phyloP scores from a whole-genome alignment of 2,888 invertebrate genomes.

The Isoperla grammatica region DNA sequence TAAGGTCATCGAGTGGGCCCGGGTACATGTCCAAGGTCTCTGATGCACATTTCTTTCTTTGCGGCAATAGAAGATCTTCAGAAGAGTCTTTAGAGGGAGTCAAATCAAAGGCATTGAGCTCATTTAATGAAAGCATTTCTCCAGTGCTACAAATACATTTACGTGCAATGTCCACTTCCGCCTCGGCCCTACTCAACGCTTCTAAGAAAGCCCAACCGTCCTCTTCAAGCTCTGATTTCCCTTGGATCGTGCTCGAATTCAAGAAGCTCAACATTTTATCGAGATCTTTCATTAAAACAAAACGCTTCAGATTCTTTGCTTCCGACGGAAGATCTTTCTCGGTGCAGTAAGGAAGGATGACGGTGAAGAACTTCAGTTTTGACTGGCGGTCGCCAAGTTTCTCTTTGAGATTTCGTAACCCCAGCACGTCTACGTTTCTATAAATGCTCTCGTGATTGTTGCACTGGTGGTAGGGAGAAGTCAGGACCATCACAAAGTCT shows the following conservation, averaged over 20 bases:
- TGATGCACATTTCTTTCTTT: background rate
- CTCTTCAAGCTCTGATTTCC: background rate
- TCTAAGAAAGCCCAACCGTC: slow-evolving; percentile 3
- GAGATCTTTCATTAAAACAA: slow-evolving; percentile 39
- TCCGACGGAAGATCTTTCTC: slow-evolving; percentile 39
- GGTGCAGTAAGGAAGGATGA: slow-evolving; percentile 41
- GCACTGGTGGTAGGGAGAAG: slow-evolving; percentile 36
- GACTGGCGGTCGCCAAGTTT: slow-evolving; percentile 33
- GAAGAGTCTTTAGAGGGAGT: background rate
- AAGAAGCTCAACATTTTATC: slow-evolving; percentile 30
- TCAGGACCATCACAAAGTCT: slow-evolving; percentile 39
- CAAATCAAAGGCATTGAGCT: background rate
- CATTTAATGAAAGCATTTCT: background rate
- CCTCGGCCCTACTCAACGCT: slow-evolving; percentile 3
- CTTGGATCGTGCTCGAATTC: slow-evolving; percentile 5
- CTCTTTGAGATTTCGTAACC: slow-evolving; percentile 38
- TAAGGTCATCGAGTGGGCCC: slow-evolving; percentile 2
- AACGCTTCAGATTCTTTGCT: slow-evolving; percentile 37
- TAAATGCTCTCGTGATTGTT: slow-evolving; percentile 33
- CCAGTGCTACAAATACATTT: background rate
- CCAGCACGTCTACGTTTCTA: slow-evolving; percentile 38
- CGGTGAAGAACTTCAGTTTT: slow-evolving; percentile 38
- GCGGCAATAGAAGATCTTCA: background rate
- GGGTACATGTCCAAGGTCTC: background rate
- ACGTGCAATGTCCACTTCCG: background rate